These are phyloP conservation scores for Eupeodes latifasciatus DNA, from an alignment of 2,888 invertebrate genomes.

Conservation along the genomic window DNA sequence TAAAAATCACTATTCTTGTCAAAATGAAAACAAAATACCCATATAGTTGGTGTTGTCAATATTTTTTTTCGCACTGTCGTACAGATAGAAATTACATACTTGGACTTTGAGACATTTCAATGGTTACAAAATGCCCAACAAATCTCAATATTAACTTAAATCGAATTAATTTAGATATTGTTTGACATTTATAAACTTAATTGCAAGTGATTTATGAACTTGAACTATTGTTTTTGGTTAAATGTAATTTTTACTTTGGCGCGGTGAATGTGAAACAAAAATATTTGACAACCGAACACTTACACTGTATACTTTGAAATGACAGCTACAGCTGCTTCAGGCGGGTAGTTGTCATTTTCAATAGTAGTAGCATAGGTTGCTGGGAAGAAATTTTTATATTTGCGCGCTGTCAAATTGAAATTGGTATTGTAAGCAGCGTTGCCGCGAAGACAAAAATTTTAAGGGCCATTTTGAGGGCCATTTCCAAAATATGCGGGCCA, in stretches of 20 bases:
- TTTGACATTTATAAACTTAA: neutral
- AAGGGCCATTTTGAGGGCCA: no score
- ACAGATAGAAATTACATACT: constrained; percentile 39
- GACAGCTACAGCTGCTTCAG: constrained; percentile 42
- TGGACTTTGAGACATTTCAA: constrained; percentile 53
- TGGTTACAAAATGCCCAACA: neutral
- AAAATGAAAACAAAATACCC: neutral
- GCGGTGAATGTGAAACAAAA: neutral
- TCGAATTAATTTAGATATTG: neutral
- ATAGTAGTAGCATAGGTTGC: neutral
- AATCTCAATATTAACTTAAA: neutral
- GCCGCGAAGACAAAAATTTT: no score
- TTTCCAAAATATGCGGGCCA: no score
- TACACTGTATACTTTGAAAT: constrained; percentile 30
- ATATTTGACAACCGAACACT: constrained; percentile 56
- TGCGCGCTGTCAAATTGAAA: constrained; percentile 24
- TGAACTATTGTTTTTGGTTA: neutral
- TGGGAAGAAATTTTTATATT: neutral
- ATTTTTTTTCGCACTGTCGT: neutral
- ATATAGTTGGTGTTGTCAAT: constrained; percentile 38
- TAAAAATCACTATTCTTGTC: neutral
- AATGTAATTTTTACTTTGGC: constrained; percentile 10
- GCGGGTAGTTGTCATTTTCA: neutral
- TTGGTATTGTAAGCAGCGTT: no score
- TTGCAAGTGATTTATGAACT: neutral